A percentile compares a stretch with the other conserved stretches of the same genome.
phyloP scores from a whole-genome alignment of 2,888 invertebrate species.

The Helicoverpa assulta region DNA sequence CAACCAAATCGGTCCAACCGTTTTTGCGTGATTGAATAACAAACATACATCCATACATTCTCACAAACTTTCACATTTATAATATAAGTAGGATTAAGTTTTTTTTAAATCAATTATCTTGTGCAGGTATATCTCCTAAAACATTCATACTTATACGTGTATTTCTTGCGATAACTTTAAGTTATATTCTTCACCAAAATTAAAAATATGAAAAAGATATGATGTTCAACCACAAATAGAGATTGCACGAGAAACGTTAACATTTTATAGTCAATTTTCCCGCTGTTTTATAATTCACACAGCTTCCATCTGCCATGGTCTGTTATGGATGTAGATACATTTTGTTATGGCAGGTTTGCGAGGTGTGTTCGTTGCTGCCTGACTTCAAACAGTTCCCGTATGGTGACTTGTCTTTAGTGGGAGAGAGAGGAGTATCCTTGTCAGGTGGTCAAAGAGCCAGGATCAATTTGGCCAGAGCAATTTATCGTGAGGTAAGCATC shows the following conservation, averaged over 20 bases:
- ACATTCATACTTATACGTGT: too few species aligned
- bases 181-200: neutral
- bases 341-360: conserved; percentile 86
- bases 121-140: too few species aligned
- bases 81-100: too few species aligned
- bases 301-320: conserved; percentile 24
- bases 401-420: conserved; percentile 94
- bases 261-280: conserved; percentile 48
- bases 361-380: conserved; percentile 91
- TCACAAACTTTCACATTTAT: too few species aligned
- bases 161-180: neutral
- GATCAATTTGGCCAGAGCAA: conserved; percentile 94
- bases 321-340: conserved; percentile 27
- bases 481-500: conserved; percentile 92
- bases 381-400: conserved; percentile 94
- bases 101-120: too few species aligned
- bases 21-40: too few species aligned
- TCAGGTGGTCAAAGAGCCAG: conserved; percentile 96
- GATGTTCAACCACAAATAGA: conserved; percentile 10
- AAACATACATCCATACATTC: too few species aligned
- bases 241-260: conserved; percentile 26
- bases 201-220: conserved; percentile 14
- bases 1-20: too few species aligned
- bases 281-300: conserved; percentile 51
- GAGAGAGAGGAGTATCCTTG: conserved; percentile 94